Percentiles rank a stretch among this genome's conserved stretches.
Evolutionary conservation across 2,797 vertebrate species (phyloP).

Genomic region (Agapornis canus): DNA sequence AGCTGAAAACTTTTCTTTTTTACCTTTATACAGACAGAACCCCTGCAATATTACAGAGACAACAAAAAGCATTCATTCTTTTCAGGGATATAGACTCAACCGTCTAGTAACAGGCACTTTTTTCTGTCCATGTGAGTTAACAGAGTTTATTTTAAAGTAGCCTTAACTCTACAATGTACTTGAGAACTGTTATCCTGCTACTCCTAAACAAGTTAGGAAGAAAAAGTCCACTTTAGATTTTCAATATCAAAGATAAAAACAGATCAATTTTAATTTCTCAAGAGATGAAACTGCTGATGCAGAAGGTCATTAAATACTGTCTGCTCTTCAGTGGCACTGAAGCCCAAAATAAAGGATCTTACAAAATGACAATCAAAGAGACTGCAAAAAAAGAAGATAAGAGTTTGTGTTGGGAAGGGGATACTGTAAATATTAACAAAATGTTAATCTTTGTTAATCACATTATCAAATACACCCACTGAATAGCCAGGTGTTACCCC

Average conservation of each 20-base stretch:
- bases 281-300: slow-evolving; percentile 16
- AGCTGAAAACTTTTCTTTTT: background rate
- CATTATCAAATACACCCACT: background rate
- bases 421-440: background rate
- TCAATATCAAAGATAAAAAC: slow-evolving; percentile 17
- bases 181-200: background rate
- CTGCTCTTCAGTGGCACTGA: background rate
- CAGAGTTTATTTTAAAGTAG: background rate
- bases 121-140: background rate
- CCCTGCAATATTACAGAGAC: background rate
- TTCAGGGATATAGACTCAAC: background rate
- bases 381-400: background rate
- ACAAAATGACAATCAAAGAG: background rate
- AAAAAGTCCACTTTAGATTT: background rate
- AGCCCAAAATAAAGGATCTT: background rate
- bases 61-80: background rate
- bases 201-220: background rate
- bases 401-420: background rate
- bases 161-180: background rate
- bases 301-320: background rate
- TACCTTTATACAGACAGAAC: background rate
- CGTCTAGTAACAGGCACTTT: accelerated
- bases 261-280: slow-evolving; percentile 34
- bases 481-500: background rate
- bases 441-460: background rate